Evolutionary conservation across 2,888 invertebrate genomes (phyloP), one percentile per base, ranked within the genome.

Genomic region (Tricholauxania praeusta): DNA sequence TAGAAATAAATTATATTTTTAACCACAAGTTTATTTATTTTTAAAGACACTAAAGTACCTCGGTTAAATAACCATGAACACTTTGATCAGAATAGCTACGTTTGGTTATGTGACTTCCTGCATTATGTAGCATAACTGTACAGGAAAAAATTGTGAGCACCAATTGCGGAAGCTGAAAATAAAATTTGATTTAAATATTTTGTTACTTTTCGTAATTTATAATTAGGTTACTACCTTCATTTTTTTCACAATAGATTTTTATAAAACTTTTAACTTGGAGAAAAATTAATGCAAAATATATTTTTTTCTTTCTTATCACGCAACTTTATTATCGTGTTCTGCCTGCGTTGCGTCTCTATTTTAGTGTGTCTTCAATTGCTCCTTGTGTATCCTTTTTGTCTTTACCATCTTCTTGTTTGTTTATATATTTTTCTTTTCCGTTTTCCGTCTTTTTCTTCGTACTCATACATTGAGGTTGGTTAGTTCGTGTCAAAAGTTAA

Each of bases 71-170:
- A 85, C 92, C 94, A 82, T 91, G 91, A 64, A 96, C 92, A 75
- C 94, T 93, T 84, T 93, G 92, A 86, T 96, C 95, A 62, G 93
- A 93, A 86, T 93, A 92, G 84, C 93, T 93, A 81, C 93, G 89
- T 85, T 92, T 93, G 17, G 88, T 87, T 76, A 90, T 88, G 72
- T 89, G 81, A 5, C 80, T 78, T 39, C 80, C 77, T 15, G 78
- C 63, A 12, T 47, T 63, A 6, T 53, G 17, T 19, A 60, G 49
- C 62, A 62, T n/a, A 72, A 81, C 74, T 19, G 71, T 74, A 71
- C 79, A 81, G 14, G 78, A 76, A 63, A 79, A 75, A 65, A 81
- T 64, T 51, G 80, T 78, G 66, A 80, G 55, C 15, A 80, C 48
- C 57, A 79, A 71, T 79, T 81, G 72, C n/a, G 57, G 49, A 14